phyloP scores from a whole-genome alignment of 2,797 vertebrate species.

The Manis crassicaudata region DNA sequence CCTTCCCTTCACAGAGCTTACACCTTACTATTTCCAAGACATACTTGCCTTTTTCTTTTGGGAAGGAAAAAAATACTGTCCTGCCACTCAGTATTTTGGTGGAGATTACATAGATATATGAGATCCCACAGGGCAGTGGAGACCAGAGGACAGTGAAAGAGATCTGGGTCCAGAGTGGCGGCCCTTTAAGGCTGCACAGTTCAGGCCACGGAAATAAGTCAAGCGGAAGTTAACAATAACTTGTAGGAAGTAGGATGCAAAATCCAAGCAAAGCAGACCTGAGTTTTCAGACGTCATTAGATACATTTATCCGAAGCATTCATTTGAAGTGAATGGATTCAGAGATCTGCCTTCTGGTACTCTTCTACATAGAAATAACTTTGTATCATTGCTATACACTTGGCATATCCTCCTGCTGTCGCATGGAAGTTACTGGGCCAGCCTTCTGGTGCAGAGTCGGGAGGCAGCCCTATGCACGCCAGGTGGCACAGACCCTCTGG shows the following conservation, averaged over 20 bases:
- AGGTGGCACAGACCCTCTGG: background rate
- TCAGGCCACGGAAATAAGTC: background rate
- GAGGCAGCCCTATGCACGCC: background rate
- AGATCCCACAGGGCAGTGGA: background rate
- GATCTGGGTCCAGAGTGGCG: background rate
- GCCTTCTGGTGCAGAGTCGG: background rate
- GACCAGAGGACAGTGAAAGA: background rate
- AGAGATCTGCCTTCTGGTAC: slow-evolving; percentile 1
- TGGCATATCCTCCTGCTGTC: background rate
- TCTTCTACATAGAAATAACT: slow-evolving; percentile 20
- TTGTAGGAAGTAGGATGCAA: background rate
- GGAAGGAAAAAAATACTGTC: background rate
- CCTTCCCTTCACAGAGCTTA: background rate
- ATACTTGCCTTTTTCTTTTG: background rate
- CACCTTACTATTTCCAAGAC: background rate
- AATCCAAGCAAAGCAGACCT: slow-evolving; percentile 17
- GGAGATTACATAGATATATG: background rate
- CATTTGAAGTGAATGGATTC: slow-evolving; percentile 14
- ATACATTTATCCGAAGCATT: background rate
- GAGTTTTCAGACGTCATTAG: slow-evolving; percentile 19
- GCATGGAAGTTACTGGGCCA: slow-evolving; percentile 8
- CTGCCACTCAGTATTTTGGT: background rate
- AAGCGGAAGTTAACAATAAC: slow-evolving; percentile 6
- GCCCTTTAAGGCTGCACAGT: background rate
- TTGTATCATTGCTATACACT: background rate